A percentile compares a stretch with the other conserved stretches of the same genome.
These are phyloP conservation scores for Callinectes sapidus DNA, from an alignment of 2,888 invertebrate genomes.

Conservation along the genomic window DNA sequence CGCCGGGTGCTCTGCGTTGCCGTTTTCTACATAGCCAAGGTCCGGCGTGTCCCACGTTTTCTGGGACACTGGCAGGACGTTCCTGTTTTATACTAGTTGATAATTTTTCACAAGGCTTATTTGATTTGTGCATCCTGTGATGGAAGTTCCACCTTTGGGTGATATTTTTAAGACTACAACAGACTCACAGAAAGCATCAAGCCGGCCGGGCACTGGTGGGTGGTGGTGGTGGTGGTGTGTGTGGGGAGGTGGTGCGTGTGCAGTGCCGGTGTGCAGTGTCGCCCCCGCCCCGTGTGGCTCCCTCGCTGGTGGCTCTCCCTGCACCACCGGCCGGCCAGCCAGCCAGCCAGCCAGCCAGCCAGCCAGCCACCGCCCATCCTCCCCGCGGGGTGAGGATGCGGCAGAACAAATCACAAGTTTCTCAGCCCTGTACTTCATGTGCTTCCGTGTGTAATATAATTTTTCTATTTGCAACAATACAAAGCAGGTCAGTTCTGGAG, in stretches of 20 bases:
- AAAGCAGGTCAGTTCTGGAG: conserved; percentile 4
- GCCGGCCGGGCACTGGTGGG: neutral
- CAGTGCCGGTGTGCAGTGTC: neutral
- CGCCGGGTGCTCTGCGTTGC: neutral
- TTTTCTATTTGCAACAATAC: conserved; percentile 36
- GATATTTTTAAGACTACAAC: neutral
- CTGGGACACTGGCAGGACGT: neutral
- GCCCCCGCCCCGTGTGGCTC: neutral
- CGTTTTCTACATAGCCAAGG: conserved; percentile 8
- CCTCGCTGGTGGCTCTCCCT: neutral
- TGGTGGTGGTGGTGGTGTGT: neutral
- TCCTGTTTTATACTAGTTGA: neutral
- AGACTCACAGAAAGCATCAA: neutral
- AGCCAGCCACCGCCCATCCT: neutral
- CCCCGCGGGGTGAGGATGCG: neutral
- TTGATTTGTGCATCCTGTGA: conserved; percentile 6
- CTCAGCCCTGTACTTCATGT: conserved; percentile 41
- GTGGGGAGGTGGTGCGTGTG: neutral
- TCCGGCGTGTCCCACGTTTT: neutral
- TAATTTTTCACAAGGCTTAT: neutral
- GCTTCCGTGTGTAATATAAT: conserved; percentile 52
- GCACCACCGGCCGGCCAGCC: neutral
- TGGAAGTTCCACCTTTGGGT: neutral
- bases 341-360: neutral
- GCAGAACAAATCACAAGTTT: neutral